These are phyloP conservation scores for Cathartes aura DNA, from an alignment of 2,113 vertebrate species.

Conservation along the genomic window DNA sequence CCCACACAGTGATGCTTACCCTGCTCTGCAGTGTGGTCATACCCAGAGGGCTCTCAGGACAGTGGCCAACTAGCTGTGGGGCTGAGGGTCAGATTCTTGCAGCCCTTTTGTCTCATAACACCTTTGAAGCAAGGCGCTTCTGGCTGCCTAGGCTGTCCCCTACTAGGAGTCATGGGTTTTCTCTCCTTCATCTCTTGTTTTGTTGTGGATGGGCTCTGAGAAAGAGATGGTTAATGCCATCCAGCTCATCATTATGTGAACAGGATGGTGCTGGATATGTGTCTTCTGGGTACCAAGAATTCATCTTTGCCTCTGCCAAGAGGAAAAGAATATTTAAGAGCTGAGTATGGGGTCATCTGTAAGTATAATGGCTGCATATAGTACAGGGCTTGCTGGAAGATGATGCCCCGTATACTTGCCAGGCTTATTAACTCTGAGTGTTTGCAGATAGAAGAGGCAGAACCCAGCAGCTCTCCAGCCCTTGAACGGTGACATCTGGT, in stretches of 20 bases:
- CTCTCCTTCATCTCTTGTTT: not conserved
- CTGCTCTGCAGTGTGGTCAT: not conserved
- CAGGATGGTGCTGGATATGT: not conserved
- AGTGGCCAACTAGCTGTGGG: not conserved
- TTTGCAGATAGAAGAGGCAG: not conserved
- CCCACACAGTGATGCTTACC: not conserved
- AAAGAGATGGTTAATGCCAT: not conserved
- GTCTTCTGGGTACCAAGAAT: not conserved
- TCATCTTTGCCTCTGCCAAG: not conserved
- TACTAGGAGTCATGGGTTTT: not conserved
- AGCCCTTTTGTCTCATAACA: not conserved
- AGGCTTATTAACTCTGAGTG: not conserved
- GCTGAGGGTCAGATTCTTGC: not conserved
- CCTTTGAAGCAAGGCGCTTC: not conserved
- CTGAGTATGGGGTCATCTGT: not conserved
- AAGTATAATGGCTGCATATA: not conserved
- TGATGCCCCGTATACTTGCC: not conserved
- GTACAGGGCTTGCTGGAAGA: not conserved
- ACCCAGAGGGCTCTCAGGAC: not conserved
- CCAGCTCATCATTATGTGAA: not conserved
- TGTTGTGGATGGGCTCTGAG: not conserved
- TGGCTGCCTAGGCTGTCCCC: not conserved
- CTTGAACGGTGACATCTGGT: not conserved
- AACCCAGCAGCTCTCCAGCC: not conserved
- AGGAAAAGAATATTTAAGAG: not conserved